Evolutionary conservation across 2,113 vertebrate genomes (phyloP).

Genomic region (Anser brachyrhynchus): DNA sequence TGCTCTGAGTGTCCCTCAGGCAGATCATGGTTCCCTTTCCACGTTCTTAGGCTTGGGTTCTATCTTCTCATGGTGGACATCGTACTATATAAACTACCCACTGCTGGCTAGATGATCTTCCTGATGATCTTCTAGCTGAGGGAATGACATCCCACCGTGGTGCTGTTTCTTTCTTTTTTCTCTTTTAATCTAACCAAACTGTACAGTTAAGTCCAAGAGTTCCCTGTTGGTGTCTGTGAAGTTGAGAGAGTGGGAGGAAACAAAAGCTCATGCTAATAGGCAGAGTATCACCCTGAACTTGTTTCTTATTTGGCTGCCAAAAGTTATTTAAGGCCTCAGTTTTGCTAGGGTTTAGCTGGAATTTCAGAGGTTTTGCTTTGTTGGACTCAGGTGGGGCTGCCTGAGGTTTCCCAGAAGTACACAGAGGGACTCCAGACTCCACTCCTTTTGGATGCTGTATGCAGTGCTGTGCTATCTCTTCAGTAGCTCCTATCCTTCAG

Average conservation of each 20-base stretch:
- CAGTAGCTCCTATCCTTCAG: background rate
- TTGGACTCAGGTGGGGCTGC: background rate
- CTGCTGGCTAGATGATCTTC: background rate
- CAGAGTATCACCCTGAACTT: background rate
- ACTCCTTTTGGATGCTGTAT: background rate
- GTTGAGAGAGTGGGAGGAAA: background rate
- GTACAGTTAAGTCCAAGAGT: background rate
- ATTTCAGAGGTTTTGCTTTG: background rate
- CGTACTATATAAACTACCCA: background rate
- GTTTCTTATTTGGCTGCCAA: background rate
- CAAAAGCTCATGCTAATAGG: background rate
- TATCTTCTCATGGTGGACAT: background rate
- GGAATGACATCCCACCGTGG: background rate
- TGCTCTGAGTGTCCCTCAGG: background rate
- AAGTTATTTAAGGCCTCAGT: background rate
- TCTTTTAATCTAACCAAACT: background rate
- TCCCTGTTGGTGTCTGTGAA: background rate
- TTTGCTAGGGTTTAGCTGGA: background rate
- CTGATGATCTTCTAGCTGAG: background rate
- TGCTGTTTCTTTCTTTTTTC: background rate
- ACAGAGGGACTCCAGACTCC: too few species aligned
- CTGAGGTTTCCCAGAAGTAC: background rate
- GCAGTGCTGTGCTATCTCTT: background rate
- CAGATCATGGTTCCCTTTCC: background rate
- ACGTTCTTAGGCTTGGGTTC: background rate